phyloP scores from a whole-genome alignment of 64 coral and sea anemone genomes.

The Montipora sp. region DNA sequence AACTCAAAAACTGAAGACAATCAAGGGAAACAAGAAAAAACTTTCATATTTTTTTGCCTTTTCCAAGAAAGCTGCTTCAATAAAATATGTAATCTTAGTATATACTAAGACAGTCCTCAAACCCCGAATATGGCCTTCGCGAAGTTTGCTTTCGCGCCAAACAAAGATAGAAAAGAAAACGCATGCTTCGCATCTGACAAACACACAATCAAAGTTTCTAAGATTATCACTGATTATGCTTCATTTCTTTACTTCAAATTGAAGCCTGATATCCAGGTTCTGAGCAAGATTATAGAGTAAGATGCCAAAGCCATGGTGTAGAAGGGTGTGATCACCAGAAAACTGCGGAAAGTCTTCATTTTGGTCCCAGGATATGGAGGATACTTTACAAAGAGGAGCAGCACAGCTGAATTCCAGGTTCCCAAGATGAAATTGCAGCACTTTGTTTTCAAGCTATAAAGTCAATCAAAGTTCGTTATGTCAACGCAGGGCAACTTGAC shows the following conservation, averaged over 20 bases:
- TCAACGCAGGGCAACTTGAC: too few species aligned
- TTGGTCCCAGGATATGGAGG: constrained; percentile 91
- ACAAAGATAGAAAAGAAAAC: too few species aligned
- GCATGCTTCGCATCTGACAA: too few species aligned
- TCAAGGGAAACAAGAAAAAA: too few species aligned
- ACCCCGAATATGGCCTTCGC: too few species aligned
- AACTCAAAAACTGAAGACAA: too few species aligned
- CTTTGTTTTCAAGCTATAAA: constrained; percentile 78
- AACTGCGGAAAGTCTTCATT: constrained; percentile 94
- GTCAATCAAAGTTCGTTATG: not conserved
- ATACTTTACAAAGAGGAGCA: constrained; percentile 78
- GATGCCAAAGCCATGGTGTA: constrained; percentile 78
- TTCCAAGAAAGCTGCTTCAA: too few species aligned
- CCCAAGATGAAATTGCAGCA: constrained; percentile 95
- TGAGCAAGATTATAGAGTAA: constrained; percentile 77
- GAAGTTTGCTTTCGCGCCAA: too few species aligned
- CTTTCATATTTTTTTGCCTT: too few species aligned
- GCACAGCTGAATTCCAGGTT: constrained; percentile 95
- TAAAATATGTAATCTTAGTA: too few species aligned
- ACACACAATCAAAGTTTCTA: too few species aligned
- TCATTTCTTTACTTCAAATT: constrained; percentile 61
- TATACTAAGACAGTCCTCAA: too few species aligned
- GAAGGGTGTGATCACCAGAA: constrained; percentile 86
- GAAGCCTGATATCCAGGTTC: constrained; percentile 70
- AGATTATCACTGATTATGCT: not conserved